Base-by-base conservation (phyloP, 2,113 vertebrate genomes). In the Actenoides hombroni region DNA sequence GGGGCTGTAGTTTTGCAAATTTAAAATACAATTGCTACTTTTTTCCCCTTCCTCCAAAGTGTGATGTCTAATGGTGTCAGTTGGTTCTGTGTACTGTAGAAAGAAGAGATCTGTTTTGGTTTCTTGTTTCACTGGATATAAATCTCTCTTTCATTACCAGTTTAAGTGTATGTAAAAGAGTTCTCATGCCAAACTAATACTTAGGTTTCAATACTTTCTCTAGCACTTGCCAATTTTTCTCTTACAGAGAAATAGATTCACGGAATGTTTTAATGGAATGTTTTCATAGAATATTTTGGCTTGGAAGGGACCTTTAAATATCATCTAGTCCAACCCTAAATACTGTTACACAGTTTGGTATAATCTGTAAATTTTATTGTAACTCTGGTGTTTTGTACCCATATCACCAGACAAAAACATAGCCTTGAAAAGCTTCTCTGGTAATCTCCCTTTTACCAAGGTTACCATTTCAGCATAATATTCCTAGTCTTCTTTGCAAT, bases 41-140 rank as follows among this genome's bases (percentile, higher is more conserved):
- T 37, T 56, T 8, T 1, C 3, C 18, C 6, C 8, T 4, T 71
- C 11, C n/a, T 81, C 25, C 2, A 4, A 2, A 0, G 1, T n/a
- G 13, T 77, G 53, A 16, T 16, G 6, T 53, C 8, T 13, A 18
- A 48, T 49, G 9, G 35, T 7, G 16, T 77, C 0, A 0, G 33
- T 21, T 13, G 1, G 7, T 67, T 76, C 46, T 35, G 23, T 39
- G 28, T 9, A 4, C 5, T 14, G 7, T 42, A 56, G 19, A 68
- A 88, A 39, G 12, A 49, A 15, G 6, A 44, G 14, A 39, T 65
- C 63, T 39, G 3, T 60, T 39, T 31, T n/a, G 40, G 13, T 70
- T 76, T 71, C 5, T 6, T 13, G 3, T 71, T 77, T 24, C 19
- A n/a, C 6, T 56, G 31, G 10, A 28, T 39, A 49, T 44, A 85